Percentiles rank a stretch among this genome's conserved stretches.
phyloP scores from a whole-genome alignment of 2,113 vertebrate genomes.

The Bucco capensis region DNA sequence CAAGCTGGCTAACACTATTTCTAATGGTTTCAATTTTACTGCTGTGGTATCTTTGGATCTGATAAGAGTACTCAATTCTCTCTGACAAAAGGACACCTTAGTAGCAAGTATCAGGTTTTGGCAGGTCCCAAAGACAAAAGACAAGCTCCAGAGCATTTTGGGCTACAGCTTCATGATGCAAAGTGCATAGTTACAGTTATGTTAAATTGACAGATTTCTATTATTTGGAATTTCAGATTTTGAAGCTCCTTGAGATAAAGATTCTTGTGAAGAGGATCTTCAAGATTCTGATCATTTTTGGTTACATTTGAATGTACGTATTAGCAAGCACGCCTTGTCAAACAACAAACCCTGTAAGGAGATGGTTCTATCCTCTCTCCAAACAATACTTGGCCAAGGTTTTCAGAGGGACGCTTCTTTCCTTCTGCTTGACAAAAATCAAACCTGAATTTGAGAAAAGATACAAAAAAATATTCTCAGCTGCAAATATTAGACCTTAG shows the following conservation, averaged over 20 bases:
- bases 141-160: not conserved
- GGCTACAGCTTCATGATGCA: not conserved
- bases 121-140: not conserved
- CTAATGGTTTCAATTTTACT: not conserved
- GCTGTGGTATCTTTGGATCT: not conserved
- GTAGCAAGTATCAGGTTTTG: not conserved
- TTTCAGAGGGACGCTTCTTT: constrained; percentile 93
- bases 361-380: constrained; percentile 97
- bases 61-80: not conserved
- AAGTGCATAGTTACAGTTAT: not conserved
- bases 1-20: not conserved
- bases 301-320: not conserved
- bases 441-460: constrained; percentile 78
- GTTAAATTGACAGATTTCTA: not conserved
- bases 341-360: constrained; percentile 89
- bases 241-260: not conserved
- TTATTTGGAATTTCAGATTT: not conserved
- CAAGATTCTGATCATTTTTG: not conserved
- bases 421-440: constrained; percentile 90
- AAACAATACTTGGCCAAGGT: constrained; percentile 96
- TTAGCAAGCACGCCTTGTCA: not conserved
- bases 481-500: not conserved
- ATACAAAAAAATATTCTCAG: not conserved
- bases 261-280: not conserved
- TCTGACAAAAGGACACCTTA: not conserved